phyloP scores from a whole-genome alignment of 2,797 vertebrate species.

The Vespertilio murinus region DNA sequence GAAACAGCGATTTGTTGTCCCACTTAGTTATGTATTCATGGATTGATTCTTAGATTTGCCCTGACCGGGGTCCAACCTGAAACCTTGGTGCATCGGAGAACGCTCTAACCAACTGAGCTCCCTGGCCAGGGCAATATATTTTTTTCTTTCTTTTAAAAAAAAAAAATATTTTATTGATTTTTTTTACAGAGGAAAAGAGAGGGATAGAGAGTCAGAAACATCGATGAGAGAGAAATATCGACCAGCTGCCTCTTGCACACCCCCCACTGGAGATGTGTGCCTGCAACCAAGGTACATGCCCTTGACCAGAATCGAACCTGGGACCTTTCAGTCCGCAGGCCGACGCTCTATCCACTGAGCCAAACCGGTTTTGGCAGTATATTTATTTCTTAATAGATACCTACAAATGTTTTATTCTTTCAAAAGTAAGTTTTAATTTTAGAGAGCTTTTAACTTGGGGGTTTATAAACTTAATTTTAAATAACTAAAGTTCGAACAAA shows the following conservation, averaged over 20 bases:
- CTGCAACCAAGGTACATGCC: no score
- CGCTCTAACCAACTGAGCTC: not conserved
- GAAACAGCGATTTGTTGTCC: not conserved
- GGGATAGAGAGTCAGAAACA: no score
- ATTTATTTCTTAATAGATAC: conserved; percentile 13
- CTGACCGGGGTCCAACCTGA: not conserved
- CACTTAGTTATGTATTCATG: not conserved
- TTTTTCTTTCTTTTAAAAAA: no score
- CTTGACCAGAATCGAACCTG: no score
- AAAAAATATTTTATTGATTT: not conserved
- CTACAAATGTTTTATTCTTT: conserved; percentile 39
- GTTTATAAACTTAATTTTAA: conserved; percentile 5
- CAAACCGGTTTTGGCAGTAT: not conserved
- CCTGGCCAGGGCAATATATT: not conserved
- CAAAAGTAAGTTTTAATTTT: not conserved
- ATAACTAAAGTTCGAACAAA: not conserved
- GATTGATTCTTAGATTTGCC: not conserved
- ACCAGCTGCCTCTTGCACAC: no score
- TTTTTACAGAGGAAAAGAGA: no score
- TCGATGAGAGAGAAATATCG: no score
- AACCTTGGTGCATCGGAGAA: not conserved
- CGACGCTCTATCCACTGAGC: no score
- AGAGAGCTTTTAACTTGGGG: conserved; percentile 1
- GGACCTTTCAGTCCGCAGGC: no score
- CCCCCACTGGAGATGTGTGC: no score